Conservation (phyloP, 2,113 vertebrate species). For the Hypomesus transpacificus region DNA sequence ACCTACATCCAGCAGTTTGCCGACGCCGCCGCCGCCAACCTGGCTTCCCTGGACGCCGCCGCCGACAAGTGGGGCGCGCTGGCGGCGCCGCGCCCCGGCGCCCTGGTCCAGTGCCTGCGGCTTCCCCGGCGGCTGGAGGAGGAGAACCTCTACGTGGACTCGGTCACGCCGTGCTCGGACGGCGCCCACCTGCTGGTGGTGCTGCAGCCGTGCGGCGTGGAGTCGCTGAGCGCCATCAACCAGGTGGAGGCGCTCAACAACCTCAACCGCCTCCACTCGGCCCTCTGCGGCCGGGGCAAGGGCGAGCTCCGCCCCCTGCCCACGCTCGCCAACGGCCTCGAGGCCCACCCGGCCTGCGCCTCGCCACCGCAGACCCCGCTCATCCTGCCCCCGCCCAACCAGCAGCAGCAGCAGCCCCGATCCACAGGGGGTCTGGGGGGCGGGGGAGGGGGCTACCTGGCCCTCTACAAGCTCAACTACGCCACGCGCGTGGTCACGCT, state of each 20-base stretch:
- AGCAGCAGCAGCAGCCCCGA: constrained; percentile 58
- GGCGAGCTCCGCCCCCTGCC: constrained; percentile 79
- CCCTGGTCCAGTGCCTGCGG: constrained; percentile 92
- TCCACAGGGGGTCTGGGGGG: constrained; percentile 40
- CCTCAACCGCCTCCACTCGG: constrained; percentile 97
- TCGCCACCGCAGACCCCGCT: constrained; percentile 80
- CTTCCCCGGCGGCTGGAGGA: constrained; percentile 95
- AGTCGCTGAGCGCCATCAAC: constrained; percentile 93
- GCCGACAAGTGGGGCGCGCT: constrained; percentile 90
- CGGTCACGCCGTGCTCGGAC: constrained; percentile 94
- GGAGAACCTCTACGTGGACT: constrained; percentile 94
- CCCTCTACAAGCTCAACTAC: constrained; percentile 98
- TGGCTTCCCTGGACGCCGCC: constrained; percentile 84
- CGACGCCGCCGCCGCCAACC: constrained; percentile 84
- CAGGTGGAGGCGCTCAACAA: constrained; percentile 99
- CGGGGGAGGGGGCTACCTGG: constrained; percentile 87
- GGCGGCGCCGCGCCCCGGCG: constrained; percentile 89
- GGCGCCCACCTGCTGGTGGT: constrained; percentile 92
- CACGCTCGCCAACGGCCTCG: constrained; percentile 85
- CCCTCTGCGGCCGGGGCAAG: constrained; percentile 89
- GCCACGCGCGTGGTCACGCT: constrained; percentile 94
- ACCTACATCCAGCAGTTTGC: constrained; percentile 99
- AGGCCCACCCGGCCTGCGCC: constrained; percentile 69
- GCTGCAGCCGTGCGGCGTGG: constrained; percentile 84
- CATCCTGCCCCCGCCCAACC: constrained; percentile 86